Percentiles rank a stretch among this genome's conserved stretches.
These are phyloP conservation scores for Phaonia tiefii DNA, from an alignment of 2,888 invertebrate genomes.

Conservation along the genomic window DNA sequence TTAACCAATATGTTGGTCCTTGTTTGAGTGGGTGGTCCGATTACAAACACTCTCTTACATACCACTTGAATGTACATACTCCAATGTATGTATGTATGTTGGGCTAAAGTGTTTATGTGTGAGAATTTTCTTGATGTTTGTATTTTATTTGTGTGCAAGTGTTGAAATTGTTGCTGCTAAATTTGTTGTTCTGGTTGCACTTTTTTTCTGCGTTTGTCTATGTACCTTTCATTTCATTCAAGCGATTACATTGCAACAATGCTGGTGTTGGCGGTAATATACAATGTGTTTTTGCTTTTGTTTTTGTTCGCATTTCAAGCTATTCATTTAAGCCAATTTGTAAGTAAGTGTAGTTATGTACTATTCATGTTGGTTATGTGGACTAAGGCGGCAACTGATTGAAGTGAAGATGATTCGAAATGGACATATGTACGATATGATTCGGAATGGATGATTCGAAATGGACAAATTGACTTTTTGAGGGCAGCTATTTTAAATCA, in stretches of 20 bases:
- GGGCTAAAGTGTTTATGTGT: background rate
- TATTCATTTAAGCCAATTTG: constrained; percentile 17
- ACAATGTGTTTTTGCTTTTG: constrained; percentile 17
- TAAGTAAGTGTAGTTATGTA: too few relatives aligned
- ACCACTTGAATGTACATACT: background rate
- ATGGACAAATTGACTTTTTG: too few relatives aligned
- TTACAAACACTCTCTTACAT: background rate
- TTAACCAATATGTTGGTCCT: constrained; percentile 37
- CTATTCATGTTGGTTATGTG: too few relatives aligned
- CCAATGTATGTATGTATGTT: background rate
- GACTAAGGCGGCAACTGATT: too few relatives aligned
- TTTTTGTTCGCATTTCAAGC: background rate
- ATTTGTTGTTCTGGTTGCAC: background rate
- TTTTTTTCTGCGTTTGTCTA: background rate
- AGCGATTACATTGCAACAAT: constrained; percentile 30
- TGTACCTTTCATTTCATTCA: constrained; percentile 20
- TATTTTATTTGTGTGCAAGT: background rate
- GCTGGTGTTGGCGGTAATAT: constrained; percentile 31
- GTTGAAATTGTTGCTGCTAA: background rate
- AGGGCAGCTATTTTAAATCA: too few relatives aligned
- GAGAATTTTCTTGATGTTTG: constrained; percentile 2
- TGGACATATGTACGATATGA: too few relatives aligned
- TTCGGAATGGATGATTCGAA: too few relatives aligned
- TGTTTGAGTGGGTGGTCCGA: constrained; percentile 15
- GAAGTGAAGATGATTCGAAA: too few relatives aligned